Evolutionary conservation across 2,113 vertebrate species (phyloP).

Genomic region (Sapayoa aenigma): DNA sequence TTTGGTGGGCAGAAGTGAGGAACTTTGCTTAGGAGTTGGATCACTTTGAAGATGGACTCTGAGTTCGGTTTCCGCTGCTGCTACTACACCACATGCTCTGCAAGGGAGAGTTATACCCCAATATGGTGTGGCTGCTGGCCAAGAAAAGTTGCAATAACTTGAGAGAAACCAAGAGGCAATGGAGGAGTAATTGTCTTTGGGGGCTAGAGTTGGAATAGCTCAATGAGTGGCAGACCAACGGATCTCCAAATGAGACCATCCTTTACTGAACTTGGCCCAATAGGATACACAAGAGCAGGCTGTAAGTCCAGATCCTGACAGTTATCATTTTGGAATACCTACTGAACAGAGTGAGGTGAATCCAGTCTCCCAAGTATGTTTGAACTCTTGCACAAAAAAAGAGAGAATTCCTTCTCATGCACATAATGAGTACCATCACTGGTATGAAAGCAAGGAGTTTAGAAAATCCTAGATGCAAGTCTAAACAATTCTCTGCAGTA

Average conservation of each 20-base stretch:
- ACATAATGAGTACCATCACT: background rate
- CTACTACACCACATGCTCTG: background rate
- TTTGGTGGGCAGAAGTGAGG: background rate
- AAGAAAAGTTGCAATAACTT: background rate
- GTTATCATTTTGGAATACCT: background rate
- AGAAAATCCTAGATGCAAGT: background rate
- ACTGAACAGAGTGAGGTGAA: background rate
- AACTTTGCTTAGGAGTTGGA: background rate
- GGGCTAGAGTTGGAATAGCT: background rate
- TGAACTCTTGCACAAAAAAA: background rate
- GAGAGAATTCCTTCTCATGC: background rate
- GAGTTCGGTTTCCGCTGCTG: background rate
- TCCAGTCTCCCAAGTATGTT: background rate
- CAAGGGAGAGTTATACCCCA: background rate
- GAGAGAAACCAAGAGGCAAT: background rate
- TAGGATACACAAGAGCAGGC: background rate
- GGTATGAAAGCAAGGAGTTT: background rate
- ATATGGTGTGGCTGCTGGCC: background rate
- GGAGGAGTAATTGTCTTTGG: background rate
- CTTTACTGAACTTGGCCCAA: background rate
- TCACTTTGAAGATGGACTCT: background rate
- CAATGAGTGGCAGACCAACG: background rate
- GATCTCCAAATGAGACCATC: background rate
- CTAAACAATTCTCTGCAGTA: background rate
- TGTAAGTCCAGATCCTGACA: background rate